These are phyloP conservation scores for Chaitophorus viminalis DNA, from an alignment of 2,888 invertebrate species.

Conservation along the genomic window DNA sequence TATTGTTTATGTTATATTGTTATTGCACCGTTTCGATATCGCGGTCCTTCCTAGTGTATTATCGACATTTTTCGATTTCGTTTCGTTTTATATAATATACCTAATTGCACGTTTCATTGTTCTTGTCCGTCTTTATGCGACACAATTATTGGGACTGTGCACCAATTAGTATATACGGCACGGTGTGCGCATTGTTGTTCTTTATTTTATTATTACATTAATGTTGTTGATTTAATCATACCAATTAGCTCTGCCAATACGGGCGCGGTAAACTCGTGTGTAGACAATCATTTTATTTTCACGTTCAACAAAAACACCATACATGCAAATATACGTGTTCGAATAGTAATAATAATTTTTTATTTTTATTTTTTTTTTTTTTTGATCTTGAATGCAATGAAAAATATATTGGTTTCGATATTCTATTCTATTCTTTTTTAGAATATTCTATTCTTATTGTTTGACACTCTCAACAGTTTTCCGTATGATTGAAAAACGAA, in stretches of 20 bases:
- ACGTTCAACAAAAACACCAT: too few species aligned
- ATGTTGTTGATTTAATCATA: not conserved
- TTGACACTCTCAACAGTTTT: too few species aligned
- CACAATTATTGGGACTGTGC: not conserved
- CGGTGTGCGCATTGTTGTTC: not conserved
- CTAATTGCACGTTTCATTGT: not conserved
- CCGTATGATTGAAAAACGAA: too few species aligned
- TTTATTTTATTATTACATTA: not conserved
- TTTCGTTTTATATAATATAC: not conserved
- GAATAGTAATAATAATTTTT: too few species aligned
- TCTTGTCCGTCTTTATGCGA: not conserved
- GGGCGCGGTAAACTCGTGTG: not conserved
- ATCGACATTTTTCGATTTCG: not conserved
- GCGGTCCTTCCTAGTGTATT: too few species aligned
- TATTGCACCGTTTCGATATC: not conserved
- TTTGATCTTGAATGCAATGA: too few species aligned
- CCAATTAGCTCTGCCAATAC: not conserved
- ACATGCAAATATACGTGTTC: too few species aligned
- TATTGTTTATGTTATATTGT: not conserved
- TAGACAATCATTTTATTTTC: not conserved
- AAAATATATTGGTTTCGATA: too few species aligned
- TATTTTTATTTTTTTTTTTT: too few species aligned
- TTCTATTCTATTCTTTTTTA: too few species aligned
- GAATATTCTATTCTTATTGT: too few species aligned
- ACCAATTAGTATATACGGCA: conserved; percentile 1